Conservation (phyloP, 2,888 invertebrate genomes). For the Napeogenes sylphis region DNA sequence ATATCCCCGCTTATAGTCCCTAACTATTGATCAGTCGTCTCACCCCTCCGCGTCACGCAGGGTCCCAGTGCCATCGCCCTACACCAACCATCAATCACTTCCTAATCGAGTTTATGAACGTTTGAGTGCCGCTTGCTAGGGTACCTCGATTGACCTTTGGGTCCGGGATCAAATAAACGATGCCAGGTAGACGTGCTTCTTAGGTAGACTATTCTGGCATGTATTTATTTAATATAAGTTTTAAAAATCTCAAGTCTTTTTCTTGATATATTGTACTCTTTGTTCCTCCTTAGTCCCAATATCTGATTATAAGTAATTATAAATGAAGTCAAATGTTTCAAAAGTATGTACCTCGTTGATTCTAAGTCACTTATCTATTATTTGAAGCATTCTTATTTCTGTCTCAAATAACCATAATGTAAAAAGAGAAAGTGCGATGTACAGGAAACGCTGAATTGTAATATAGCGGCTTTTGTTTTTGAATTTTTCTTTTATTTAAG, state of each 20-base stretch:
- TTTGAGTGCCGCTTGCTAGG: conserved; percentile 40
- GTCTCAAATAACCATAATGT: conserved; percentile 21
- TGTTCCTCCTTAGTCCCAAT: no score
- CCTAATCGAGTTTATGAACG: conserved; percentile 63
- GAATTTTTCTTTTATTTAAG: conserved; percentile 36
- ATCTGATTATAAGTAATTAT: no score
- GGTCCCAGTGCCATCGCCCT: conserved; percentile 37
- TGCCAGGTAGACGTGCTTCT: conserved; percentile 5
- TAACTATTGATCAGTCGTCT: conserved; percentile 22
- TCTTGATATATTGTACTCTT: no score
- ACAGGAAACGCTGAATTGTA: conserved; percentile 37
- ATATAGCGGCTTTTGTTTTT: conserved; percentile 39
- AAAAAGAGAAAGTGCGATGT: conserved; percentile 41
- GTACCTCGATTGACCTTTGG: conserved; percentile 31
- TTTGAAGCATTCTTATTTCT: conserved; percentile 13
- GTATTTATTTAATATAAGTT: no score
- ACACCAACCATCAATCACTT: conserved; percentile 56
- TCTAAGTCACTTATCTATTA: neutral
- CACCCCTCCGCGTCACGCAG: conserved; percentile 34
- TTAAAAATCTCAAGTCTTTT: no score
- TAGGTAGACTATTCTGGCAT: neutral
- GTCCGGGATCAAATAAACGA: conserved; percentile 9
- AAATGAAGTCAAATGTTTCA: no score
- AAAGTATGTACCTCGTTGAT: neutral
- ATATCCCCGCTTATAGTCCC: conserved; percentile 11